Conservation (phyloP, 2,888 invertebrate species). For the Copidosoma aretas region DNA sequence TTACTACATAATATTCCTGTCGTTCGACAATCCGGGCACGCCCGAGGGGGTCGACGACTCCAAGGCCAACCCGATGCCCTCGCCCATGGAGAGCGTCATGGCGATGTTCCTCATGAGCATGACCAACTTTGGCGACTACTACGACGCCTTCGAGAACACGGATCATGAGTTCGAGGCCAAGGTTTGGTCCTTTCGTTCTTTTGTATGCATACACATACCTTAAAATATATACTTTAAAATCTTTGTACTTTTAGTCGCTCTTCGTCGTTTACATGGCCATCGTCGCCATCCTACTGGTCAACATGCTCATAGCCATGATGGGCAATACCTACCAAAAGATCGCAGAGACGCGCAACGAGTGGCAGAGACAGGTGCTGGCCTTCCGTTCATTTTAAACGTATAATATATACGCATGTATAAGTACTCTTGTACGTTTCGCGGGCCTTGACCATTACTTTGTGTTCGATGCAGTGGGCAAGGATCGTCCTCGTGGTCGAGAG, state of each 20-base stretch:
- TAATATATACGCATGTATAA: slow-evolving; percentile 12
- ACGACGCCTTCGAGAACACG: slow-evolving; percentile 86
- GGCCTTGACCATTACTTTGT: neutral
- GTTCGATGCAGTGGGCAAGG: slow-evolving; percentile 84
- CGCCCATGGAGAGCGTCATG: slow-evolving; percentile 93
- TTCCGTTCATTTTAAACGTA: too few species aligned
- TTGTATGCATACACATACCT: neutral
- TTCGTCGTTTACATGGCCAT: slow-evolving; percentile 98
- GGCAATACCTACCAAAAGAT: slow-evolving; percentile 99
- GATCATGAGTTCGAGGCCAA: slow-evolving; percentile 89
- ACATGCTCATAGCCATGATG: slow-evolving; percentile 99
- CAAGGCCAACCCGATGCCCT: slow-evolving; percentile 84
- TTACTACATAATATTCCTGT: slow-evolving; percentile 88
- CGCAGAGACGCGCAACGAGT: slow-evolving; percentile 95
- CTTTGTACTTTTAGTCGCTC: slow-evolving; percentile 68
- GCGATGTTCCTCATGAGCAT: slow-evolving; percentile 99
- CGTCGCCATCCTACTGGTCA: slow-evolving; percentile 92
- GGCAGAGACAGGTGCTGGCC: slow-evolving; percentile 93
- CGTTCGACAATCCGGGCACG: slow-evolving; percentile 84
- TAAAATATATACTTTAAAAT: too few species aligned
- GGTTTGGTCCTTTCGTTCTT: slow-evolving; percentile 69
- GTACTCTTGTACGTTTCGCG: neutral
- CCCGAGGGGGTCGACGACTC: slow-evolving; percentile 84
- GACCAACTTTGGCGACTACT: slow-evolving; percentile 95
- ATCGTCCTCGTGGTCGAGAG: slow-evolving; percentile 96